phyloP scores from a whole-genome alignment of 2,888 invertebrate genomes.

The Stenchaetothrips biformis region DNA sequence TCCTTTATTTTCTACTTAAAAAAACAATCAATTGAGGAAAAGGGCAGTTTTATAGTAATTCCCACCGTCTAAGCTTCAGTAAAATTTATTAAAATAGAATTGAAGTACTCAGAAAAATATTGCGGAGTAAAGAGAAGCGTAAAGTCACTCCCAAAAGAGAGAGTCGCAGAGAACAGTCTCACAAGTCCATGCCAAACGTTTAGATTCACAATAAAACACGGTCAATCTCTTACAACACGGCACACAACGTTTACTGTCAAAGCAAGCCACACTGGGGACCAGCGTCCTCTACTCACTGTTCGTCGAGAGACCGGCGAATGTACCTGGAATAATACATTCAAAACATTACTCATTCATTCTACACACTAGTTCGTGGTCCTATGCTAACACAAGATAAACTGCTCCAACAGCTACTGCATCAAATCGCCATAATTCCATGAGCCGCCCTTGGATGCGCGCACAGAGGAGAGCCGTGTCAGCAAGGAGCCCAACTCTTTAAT shows the following conservation, averaged over 20 bases:
- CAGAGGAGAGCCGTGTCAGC: no score
- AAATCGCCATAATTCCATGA: background rate
- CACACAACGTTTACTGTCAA: background rate
- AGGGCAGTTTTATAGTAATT: no score
- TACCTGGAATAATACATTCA: background rate
- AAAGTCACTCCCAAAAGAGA: background rate
- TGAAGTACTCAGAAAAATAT: background rate
- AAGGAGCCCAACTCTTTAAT: no score
- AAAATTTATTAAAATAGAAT: no score
- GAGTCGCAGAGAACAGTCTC: background rate
- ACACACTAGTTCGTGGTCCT: no score
- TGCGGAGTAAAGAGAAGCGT: background rate
- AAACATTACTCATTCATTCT: no score
- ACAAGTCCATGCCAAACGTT: background rate
- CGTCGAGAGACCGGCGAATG: slow-evolving; percentile 8
- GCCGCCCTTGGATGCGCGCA: no score
- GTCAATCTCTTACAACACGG: background rate
- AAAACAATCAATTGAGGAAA: no score
- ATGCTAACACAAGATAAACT: background rate
- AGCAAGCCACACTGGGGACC: background rate
- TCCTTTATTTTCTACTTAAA: no score
- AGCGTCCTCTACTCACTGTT: slow-evolving; percentile 3
- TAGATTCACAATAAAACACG: background rate
- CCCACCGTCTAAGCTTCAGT: no score
- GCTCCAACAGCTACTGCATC: background rate